Evolutionary conservation across 1,140 invertebrate genomes (phyloP), one percentile per base, ranked within the genome.

Genomic region (Pseudomyrmex gracilis): DNA sequence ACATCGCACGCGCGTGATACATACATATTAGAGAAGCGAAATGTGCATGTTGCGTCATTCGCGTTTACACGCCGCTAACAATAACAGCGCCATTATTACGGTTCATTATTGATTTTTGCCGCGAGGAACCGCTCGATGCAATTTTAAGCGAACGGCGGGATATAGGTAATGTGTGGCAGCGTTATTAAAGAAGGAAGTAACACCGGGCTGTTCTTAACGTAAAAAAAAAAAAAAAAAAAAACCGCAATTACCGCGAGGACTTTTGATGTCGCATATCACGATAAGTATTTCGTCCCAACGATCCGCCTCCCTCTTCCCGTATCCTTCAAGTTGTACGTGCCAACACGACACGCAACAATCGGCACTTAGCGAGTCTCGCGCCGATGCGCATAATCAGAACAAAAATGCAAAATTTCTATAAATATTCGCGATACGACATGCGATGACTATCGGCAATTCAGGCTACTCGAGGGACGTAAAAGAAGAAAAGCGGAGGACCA

Each of bases 31-130:
- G 20, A 61, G n/a, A 60, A 15, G 43, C 64, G 17, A 60, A 67
- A 76, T 73, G 71, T 67, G 64, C 85, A 86, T 70, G 77, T 85
- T 85, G 24, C 51, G 43, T 71, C 61, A 55, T 77, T 82, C 86
- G 47, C 74, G 70, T 77, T 87, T 82, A 83, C 9, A 71, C 58
- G 57, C 53, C 47, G n/a, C 82, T 87, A 87, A 87, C 82, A 88
- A 87, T 83, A 87, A 87, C 57, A 73, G 70, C 74, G 66, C 73
- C 58, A 49, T 73, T 83, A 85, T 88, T 85, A 87, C 77, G 49
- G 55, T 53, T 74, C 83, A 77, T 63, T 87, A 88, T 88, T 73
- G 87, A 88, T 88, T 85, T 85, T 55, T 61, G 45, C 53, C 58
- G 55, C 67, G 66, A 77, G 70, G 83, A 83, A 73, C 61, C 70